A percentile compares a stretch with the other conserved stretches of the same genome.
Conservation (phyloP, 2,113 vertebrate species). For the Ascaphus truei region DNA sequence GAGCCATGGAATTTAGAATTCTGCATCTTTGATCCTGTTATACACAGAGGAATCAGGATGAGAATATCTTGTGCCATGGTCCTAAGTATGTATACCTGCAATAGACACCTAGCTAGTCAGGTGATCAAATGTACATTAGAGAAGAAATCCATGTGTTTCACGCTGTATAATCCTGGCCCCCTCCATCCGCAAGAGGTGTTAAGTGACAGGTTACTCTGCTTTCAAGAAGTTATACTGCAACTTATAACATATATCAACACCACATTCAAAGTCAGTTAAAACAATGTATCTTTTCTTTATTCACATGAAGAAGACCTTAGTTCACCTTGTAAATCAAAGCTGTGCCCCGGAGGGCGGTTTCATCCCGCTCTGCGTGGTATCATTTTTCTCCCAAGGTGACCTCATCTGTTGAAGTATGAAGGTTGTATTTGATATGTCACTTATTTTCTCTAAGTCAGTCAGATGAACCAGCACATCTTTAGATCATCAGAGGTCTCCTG, state of each 20-base stretch:
- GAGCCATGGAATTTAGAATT: too few species aligned
- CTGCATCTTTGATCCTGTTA: too few species aligned
- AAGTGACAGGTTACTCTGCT: not conserved
- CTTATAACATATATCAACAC: not conserved
- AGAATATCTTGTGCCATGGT: too few species aligned
- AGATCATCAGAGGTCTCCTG: conserved; percentile 63
- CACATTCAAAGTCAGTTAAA: not conserved
- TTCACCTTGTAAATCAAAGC: conserved; percentile 62
- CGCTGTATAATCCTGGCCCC: not conserved
- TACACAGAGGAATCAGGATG: too few species aligned
- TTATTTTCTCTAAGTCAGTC: conserved; percentile 55
- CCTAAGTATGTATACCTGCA: too few species aligned
- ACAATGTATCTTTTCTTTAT: conserved; percentile 23
- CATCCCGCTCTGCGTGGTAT: conserved; percentile 40
- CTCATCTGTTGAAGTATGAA: conserved; percentile 53
- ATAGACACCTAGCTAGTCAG: too few species aligned
- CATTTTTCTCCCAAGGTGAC: conserved; percentile 62
- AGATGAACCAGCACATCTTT: conserved; percentile 50
- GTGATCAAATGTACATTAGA: not conserved
- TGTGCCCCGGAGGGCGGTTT: conserved; percentile 46
- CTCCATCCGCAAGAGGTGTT: not conserved
- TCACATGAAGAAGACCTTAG: conserved; percentile 44
- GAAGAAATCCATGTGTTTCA: not conserved
- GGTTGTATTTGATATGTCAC: conserved; percentile 64
- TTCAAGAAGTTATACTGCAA: not conserved